These are phyloP conservation scores for Eupleurogrammus muticus DNA, from an alignment of 2,797 vertebrate species.

Conservation along the genomic window DNA sequence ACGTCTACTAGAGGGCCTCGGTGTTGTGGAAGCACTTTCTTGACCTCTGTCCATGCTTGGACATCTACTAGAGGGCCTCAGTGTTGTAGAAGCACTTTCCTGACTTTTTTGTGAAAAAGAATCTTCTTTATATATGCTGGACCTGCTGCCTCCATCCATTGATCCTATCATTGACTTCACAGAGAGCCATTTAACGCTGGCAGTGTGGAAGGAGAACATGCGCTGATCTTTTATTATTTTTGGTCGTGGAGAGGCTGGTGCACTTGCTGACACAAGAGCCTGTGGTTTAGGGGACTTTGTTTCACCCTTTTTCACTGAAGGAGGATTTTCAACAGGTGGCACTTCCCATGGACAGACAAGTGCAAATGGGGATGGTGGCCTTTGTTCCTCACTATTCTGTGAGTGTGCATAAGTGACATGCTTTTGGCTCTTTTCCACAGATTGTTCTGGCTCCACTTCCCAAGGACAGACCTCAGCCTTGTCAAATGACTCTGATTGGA, in stretches of 20 bases:
- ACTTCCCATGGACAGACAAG: slow-evolving; percentile 73
- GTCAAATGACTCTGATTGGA: slow-evolving; percentile 79
- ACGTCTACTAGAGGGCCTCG: slow-evolving; percentile 33
- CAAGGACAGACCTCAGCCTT: slow-evolving; percentile 77
- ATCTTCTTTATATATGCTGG: slow-evolving; percentile 68
- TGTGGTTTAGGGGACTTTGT: slow-evolving; percentile 63
- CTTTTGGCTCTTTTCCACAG: slow-evolving; percentile 78
- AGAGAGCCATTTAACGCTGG: slow-evolving; percentile 82
- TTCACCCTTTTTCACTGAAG: slow-evolving; percentile 62
- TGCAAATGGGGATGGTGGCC: slow-evolving; percentile 64
- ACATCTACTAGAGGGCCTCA: slow-evolving; percentile 31
- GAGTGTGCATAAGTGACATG: slow-evolving; percentile 85
- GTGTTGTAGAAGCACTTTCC: slow-evolving; percentile 67
- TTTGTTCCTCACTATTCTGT: slow-evolving; percentile 69
- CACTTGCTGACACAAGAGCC: slow-evolving; percentile 77
- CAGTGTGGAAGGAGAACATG: slow-evolving; percentile 76
- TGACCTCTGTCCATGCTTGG: slow-evolving; percentile 43
- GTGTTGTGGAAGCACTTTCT: slow-evolving; percentile 67
- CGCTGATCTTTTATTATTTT: slow-evolving; percentile 70
- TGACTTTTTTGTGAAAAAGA: slow-evolving; percentile 68
- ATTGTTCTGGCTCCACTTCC: slow-evolving; percentile 67
- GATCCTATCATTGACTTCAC: slow-evolving; percentile 84
- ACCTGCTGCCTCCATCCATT: slow-evolving; percentile 52
- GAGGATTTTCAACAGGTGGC: slow-evolving; percentile 46
- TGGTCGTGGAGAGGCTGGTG: slow-evolving; percentile 78